These are phyloP conservation scores for Fistularia commersonii DNA, from an alignment of 2,797 vertebrate genomes.

Conservation along the genomic window DNA sequence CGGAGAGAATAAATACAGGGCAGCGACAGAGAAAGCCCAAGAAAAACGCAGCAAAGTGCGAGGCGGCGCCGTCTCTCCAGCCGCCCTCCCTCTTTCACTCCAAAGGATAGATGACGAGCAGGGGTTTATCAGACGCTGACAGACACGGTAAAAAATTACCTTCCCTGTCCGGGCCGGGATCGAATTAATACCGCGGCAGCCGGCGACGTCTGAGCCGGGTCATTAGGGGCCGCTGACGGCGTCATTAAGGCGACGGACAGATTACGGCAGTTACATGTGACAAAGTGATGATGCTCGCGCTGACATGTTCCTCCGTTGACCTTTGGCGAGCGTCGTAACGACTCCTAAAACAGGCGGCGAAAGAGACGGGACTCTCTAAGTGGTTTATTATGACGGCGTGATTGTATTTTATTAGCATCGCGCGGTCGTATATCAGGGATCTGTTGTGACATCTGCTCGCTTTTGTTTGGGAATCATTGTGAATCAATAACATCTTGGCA, in stretches of 20 bases:
- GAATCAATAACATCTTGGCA: too few species aligned
- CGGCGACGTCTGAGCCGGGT: slow-evolving; percentile 64
- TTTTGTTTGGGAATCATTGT: too few species aligned
- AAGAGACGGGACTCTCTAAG: not conserved
- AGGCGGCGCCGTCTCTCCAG: slow-evolving; percentile 28
- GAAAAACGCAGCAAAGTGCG: not conserved
- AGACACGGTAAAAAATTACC: slow-evolving; percentile 82
- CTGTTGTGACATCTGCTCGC: too few species aligned
- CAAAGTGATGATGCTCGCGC: slow-evolving; percentile 47
- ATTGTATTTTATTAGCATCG: too few species aligned
- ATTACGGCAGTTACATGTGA: slow-evolving; percentile 73
- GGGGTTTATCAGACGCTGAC: slow-evolving; percentile 78
- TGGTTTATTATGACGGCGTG: slow-evolving; percentile 1
- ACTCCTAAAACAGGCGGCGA: slow-evolving; percentile 32
- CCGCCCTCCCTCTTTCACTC: slow-evolving; percentile 27
- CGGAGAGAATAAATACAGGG: slow-evolving; percentile 44
- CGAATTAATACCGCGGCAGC: slow-evolving; percentile 77
- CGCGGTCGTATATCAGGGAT: too few species aligned
- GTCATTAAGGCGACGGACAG: slow-evolving; percentile 76
- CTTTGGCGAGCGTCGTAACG: slow-evolving; percentile 50
- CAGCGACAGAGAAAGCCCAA: slow-evolving; percentile 14
- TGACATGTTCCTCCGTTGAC: slow-evolving; percentile 63
- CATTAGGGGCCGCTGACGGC: slow-evolving; percentile 77
- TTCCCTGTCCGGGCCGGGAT: slow-evolving; percentile 63
- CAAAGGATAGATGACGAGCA: slow-evolving; percentile 67